Percentiles rank a stretch among this genome's conserved stretches.
Conservation (phyloP, 2,797 vertebrate genomes). For the Bradypodion pumilum region DNA sequence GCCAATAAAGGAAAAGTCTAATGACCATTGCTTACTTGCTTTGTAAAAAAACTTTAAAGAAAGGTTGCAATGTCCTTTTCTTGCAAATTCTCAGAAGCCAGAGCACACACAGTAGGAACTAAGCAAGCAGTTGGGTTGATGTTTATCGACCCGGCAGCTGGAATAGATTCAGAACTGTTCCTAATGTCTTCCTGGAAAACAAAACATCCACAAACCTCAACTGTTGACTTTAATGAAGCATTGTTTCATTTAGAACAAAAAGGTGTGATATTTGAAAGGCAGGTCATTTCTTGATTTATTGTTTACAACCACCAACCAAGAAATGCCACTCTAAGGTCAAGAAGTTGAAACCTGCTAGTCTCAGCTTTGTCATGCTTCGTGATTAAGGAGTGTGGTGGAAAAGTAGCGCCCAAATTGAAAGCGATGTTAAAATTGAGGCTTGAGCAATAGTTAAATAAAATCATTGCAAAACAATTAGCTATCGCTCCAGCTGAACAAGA, state of each 20-base stretch:
- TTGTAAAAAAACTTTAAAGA: conserved; percentile 38
- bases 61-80: conserved; percentile 36
- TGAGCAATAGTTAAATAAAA: too few species aligned
- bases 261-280: background rate
- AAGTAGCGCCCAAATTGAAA: too few species aligned
- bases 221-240: background rate
- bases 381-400: too few species aligned
- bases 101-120: background rate
- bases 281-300: background rate
- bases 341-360: too few species aligned
- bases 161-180: background rate
- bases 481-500: too few species aligned
- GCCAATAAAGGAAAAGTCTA: background rate
- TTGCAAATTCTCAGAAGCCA: conserved; percentile 52
- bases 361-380: too few species aligned
- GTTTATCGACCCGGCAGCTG: background rate
- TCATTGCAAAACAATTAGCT: too few species aligned
- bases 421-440: too few species aligned
- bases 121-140: conserved; percentile 29
- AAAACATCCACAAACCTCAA: background rate
- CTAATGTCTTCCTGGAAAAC: background rate
- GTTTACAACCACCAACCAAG: background rate
- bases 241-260: background rate
- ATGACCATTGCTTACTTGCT: background rate
- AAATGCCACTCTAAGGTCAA: too few species aligned